Evolutionary conservation across 2,797 vertebrate species (phyloP).

Genomic region (Spheniscus humboldti): DNA sequence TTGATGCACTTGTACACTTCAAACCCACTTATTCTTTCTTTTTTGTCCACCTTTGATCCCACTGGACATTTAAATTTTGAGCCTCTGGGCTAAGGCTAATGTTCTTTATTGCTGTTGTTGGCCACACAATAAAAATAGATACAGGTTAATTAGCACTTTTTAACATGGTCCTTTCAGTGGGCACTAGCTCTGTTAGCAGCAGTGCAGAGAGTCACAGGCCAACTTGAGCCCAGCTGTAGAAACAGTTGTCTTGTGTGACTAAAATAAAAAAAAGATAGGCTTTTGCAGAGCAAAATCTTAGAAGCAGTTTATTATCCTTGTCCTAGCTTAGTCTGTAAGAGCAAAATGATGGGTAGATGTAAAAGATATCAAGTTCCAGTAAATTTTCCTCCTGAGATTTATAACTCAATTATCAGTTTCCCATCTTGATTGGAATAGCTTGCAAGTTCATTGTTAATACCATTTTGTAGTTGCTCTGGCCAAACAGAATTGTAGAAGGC

Average conservation of each 20-base stretch:
- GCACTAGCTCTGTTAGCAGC: rapidly evolving
- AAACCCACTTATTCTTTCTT: background rate
- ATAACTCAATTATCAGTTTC: background rate
- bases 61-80: background rate
- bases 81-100: background rate
- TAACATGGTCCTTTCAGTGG: rapidly evolving
- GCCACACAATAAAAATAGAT: rapidly evolving
- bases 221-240: background rate
- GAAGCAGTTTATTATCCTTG: background rate
- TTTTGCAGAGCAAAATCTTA: background rate
- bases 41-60: background rate
- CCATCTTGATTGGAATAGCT: background rate
- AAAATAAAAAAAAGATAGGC: background rate
- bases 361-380: background rate
- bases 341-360: background rate
- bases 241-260: background rate
- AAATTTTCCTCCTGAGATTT: background rate
- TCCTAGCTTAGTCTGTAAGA: background rate
- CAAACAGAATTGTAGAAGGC: background rate
- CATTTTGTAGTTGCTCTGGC: background rate
- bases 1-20: background rate
- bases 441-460: background rate
- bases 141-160: background rate
- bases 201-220: background rate
- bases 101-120: background rate